Evolutionary conservation across 2,888 invertebrate species (phyloP), one percentile per base, ranked within the genome.

Genomic region (Macrophya alboannulata): DNA sequence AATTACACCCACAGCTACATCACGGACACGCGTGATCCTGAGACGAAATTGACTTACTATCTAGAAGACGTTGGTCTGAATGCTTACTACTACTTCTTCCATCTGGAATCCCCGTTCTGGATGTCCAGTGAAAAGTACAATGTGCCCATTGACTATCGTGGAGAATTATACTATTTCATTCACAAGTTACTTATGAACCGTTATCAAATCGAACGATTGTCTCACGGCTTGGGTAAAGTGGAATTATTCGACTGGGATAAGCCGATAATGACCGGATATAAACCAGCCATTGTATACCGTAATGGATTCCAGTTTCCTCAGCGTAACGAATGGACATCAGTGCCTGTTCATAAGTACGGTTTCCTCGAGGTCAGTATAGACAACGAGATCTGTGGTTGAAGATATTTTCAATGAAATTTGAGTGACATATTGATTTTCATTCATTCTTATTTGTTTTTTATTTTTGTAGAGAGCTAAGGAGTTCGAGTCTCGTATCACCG

Each of bases 161-260:
- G 96, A 86, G 96, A 96, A 93, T 91, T 94, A 40, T 48, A 48
- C 4, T 12, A 48, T 48, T 95, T 94, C 93, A 94, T 94, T 92
- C 95, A 96, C 90, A 95, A 96, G 90, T 96, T 96, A 92, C 90
- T 96, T n/a, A 90, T 96, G 87, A 95, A 96, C 87, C 95, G 96
- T 90, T 96, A 95, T 94, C 95, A 95, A 90, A 92, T 96, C 91
- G 96, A 96, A 90, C 95, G 96, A 92, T 93, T 95, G 86, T 94
- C 95, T 55, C 95, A 96, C 87, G 95, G 95, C 21, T 91, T 96
- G 84, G 95, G 95, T 31, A 94, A 95, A 65, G 95, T 96, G 87
- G 94, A 95, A 15, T 94, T 95, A 59, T 93, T 95, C 88, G 92
- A 94, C 87, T 95, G 94, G 94, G 92, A 94, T 89, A 89, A 93